Percentiles rank a stretch among this genome's conserved stretches.
These are phyloP conservation scores for Drosophila hamatofila DNA, from an alignment of 2,888 invertebrate genomes.

Conservation along the genomic window DNA sequence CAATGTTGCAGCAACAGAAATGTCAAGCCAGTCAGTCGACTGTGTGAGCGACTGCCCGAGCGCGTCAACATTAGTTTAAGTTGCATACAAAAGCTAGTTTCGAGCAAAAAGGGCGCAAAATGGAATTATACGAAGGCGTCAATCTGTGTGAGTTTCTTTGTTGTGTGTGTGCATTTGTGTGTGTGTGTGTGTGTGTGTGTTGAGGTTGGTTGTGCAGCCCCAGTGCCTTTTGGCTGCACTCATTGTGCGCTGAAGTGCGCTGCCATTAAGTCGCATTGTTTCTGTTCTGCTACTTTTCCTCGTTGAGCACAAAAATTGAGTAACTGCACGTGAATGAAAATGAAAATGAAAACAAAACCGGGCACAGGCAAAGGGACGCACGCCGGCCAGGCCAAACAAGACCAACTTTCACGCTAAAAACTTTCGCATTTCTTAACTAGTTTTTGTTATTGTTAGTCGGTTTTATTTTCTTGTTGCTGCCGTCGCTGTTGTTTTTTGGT, in stretches of 20 bases:
- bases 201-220: conserved; percentile 6
- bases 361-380: neutral
- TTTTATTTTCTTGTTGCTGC: conserved; percentile 42
- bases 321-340: conserved; percentile 80
- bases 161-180: conserved; percentile 11
- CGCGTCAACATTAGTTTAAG: conserved; percentile 73
- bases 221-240: conserved; percentile 53
- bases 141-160: conserved; percentile 45
- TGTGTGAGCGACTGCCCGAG: conserved; percentile 39
- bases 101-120: conserved; percentile 53
- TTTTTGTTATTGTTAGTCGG: conserved; percentile 76
- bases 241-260: conserved; percentile 53
- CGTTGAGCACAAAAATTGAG: conserved; percentile 73
- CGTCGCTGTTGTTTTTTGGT: conserved; percentile 14
- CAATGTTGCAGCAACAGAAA: conserved; percentile 72
- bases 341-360: conserved; percentile 76
- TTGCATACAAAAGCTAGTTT: conserved; percentile 51
- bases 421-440: conserved; percentile 82
- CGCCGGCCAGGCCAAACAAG: conserved; percentile 30
- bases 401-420: conserved; percentile 79
- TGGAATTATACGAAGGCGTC: conserved; percentile 74
- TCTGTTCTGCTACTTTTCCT: conserved; percentile 56
- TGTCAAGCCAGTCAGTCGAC: conserved; percentile 31
- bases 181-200: neutral
- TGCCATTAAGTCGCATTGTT: conserved; percentile 75